Base-by-base conservation (phyloP, 2,797 vertebrate genomes). In the Moxostoma hubbsi region DNA sequence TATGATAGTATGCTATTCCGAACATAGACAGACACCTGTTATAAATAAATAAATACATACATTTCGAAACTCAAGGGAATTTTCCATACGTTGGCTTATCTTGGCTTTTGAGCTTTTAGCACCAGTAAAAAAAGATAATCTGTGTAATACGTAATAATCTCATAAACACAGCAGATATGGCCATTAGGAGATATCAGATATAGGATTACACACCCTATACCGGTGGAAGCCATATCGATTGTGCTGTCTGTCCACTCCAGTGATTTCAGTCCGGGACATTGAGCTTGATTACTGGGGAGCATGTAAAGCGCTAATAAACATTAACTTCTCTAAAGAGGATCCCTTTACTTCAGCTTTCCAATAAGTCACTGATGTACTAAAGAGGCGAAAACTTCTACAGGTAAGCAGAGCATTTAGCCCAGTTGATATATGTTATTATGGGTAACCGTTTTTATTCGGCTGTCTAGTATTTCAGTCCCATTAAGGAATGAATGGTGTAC, bases 131-230 rank as follows among this genome's bases (percentile, higher is more conserved):
- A 36, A 57, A 24, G 63, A 74, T 45, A 54, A 62, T 78, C 73
- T 18, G 46, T 24, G 59, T 83, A 63, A 82, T 85, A 82, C 74
- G 74, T 68, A 57, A 75, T 90, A 89, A 92, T 91, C 87, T 88
- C 82, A 91, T 93, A 87, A 92, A 89, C 90, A 88, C 85, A 85
- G 86, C 89, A 89, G 86, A 91, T 89, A 86, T 88, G 80, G 83
- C 90, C 90, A 92, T 93, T 93, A 92, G 90, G 86, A 88, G 84
- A 86, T 78, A 87, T 86, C 80, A 92, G 91, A 93, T 92, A 93
- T 92, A 90, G 80, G 84, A 90, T 93, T 93, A 91, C 90, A 89
- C 70, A 74, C 82, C 73, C 82, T 84, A 90, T 88, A 91, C 72
- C 51, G 71, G 80, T 81, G 80, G 87, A 85, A 82, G 84, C 84